These are phyloP conservation scores for Micrastur ruficollis DNA, from an alignment of 2,797 vertebrate genomes.

Conservation along the genomic window DNA sequence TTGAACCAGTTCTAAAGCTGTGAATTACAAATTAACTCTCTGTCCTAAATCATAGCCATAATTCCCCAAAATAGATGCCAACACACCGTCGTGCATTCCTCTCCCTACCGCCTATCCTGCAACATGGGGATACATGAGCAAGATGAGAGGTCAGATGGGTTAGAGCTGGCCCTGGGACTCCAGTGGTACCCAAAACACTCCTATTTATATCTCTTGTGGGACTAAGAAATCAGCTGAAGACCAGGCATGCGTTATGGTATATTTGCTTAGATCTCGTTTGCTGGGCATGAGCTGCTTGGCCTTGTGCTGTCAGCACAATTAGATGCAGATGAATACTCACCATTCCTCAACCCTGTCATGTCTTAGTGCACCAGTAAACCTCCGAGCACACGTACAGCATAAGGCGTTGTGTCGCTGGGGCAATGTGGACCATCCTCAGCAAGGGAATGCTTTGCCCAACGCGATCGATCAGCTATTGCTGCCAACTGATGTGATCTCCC, in stretches of 20 bases:
- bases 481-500: accelerated
- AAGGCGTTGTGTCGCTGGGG: not conserved
- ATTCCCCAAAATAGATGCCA: not conserved
- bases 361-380: not conserved
- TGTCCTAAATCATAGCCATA: not conserved
- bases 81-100: not conserved
- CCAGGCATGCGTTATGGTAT: not conserved
- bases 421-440: not conserved
- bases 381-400: accelerated
- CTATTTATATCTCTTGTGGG: not conserved
- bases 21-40: not conserved
- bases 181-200: not conserved
- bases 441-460: not conserved
- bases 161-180: not conserved
- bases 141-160: not conserved
- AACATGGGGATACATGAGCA: accelerated
- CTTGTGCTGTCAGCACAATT: not conserved
- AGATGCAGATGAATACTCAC: not conserved
- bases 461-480: not conserved
- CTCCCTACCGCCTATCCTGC: not conserved
- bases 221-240: not conserved
- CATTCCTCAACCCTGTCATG: not conserved
- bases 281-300: not conserved
- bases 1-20: not conserved
- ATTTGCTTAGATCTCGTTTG: not conserved